Evolutionary conservation across 2,797 vertebrate species (phyloP).

Genomic region (Tapirus indicus): DNA sequence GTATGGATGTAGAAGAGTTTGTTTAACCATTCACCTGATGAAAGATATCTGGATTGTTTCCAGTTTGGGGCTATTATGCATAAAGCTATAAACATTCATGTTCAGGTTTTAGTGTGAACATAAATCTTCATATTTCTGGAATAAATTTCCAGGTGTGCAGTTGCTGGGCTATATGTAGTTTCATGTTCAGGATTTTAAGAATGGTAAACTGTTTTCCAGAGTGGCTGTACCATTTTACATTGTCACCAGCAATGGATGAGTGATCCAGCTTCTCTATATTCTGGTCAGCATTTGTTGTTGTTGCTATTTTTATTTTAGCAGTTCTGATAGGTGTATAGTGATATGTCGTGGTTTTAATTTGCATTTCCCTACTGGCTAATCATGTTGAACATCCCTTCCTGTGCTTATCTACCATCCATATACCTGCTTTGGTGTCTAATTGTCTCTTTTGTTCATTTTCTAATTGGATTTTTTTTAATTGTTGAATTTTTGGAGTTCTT

Average conservation of each 20-base stretch:
- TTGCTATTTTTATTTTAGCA: background rate
- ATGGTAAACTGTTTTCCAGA: background rate
- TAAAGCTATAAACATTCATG: too few relatives aligned
- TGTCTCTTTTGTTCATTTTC: background rate
- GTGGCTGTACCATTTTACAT: background rate
- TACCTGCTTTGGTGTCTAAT: background rate
- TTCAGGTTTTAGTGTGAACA: background rate
- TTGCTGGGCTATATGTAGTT: background rate
- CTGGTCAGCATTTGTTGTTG: background rate
- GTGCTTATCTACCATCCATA: background rate
- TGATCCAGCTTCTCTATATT: background rate
- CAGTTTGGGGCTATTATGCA: too few relatives aligned
- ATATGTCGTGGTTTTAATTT: background rate
- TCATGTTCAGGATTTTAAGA: background rate
- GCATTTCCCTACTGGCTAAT: background rate
- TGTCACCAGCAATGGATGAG: background rate
- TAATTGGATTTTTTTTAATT: background rate
- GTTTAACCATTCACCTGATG: too few relatives aligned
- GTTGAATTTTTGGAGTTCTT: background rate
- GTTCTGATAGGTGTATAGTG: background rate
- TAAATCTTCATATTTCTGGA: background rate
- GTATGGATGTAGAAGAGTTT: too few relatives aligned
- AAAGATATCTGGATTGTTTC: too few relatives aligned
- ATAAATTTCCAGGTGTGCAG: background rate
- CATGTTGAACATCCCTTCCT: background rate